phyloP scores from a whole-genome alignment of 2,888 invertebrate species.

The Cheiracanthium punctorium region DNA sequence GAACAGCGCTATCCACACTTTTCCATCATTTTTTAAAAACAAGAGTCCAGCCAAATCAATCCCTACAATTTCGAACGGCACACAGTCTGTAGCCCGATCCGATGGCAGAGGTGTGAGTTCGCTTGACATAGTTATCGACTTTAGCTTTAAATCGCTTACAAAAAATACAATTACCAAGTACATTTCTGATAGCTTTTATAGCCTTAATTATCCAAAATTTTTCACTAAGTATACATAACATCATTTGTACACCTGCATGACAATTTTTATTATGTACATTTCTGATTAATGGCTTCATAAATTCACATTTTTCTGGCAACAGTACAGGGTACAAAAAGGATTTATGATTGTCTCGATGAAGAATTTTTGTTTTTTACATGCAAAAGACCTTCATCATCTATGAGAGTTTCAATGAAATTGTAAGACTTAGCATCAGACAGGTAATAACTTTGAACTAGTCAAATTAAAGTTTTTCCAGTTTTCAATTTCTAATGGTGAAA shows the following conservation, averaged over 20 bases:
- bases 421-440: background rate
- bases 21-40: background rate
- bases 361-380: background rate
- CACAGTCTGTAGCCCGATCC: background rate
- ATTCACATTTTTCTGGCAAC: background rate
- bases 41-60: slow-evolving; percentile 14
- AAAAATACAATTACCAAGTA: background rate
- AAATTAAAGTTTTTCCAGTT: background rate
- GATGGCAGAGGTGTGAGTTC: background rate
- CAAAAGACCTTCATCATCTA: background rate
- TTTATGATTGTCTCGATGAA: background rate
- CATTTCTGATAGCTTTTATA: background rate
- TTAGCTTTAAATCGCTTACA: background rate
- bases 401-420: background rate
- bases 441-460: background rate
- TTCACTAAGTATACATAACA: no score
- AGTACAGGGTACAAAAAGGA: background rate
- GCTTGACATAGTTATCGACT: no score
- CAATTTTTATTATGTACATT: background rate
- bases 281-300: background rate
- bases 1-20: slow-evolving; percentile 15
- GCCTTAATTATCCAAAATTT: no score
- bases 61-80: background rate
- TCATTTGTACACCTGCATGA: no score
- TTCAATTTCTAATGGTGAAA: background rate